These are phyloP conservation scores for Ceryle rudis DNA, from an alignment of 2,797 vertebrate genomes.

Conservation along the genomic window DNA sequence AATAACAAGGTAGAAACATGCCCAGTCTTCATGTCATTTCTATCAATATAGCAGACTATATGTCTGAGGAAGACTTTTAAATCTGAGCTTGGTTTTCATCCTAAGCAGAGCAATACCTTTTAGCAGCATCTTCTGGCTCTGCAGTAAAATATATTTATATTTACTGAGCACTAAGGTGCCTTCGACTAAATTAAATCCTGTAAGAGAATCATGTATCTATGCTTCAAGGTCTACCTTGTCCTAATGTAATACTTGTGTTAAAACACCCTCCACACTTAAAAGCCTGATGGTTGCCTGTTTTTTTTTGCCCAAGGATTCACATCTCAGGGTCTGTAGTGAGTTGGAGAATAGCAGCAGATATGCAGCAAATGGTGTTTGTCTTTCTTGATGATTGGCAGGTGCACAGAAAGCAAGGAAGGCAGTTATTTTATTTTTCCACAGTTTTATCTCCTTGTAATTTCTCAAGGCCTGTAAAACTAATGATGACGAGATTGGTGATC, in stretches of 20 bases:
- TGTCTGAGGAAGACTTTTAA: background rate
- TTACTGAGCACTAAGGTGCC: background rate
- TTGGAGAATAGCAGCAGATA: background rate
- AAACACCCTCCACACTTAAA: background rate
- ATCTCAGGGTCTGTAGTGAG: background rate
- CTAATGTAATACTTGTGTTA: background rate
- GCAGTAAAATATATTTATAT: background rate
- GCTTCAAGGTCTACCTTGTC: background rate
- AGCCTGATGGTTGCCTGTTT: background rate
- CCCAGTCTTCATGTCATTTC: background rate
- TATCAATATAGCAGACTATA: background rate
- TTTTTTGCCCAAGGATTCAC: constrained; percentile 4
- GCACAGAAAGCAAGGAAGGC: background rate
- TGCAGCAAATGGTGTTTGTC: background rate
- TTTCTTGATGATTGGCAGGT: background rate
- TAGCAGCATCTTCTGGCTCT: background rate
- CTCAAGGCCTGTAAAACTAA: constrained; percentile 11
- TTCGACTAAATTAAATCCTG: background rate
- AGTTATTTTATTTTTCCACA: background rate
- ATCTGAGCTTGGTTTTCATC: background rate
- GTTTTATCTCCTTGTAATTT: background rate
- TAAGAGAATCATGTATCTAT: background rate
- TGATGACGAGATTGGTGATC: background rate
- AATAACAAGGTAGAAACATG: background rate
- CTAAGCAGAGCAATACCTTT: background rate